A percentile compares a stretch with the other conserved stretches of the same genome.
Conservation (phyloP, 2,888 invertebrate genomes). For the Lithophane ornitopus region DNA sequence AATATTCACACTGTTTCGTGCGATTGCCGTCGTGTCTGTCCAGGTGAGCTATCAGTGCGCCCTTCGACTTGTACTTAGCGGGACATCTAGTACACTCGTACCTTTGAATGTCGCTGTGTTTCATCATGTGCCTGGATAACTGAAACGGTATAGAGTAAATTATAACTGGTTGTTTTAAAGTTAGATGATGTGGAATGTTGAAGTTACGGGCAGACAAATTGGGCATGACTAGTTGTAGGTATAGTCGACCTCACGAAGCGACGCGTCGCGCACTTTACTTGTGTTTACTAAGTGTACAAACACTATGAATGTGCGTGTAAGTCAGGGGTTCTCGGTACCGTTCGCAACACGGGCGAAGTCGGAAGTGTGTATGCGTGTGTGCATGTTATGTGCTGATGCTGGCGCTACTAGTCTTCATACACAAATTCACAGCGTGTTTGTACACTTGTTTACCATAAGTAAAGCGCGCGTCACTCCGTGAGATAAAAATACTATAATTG, state of each 20-base stretch:
- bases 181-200: neutral
- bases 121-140: conserved; percentile 74
- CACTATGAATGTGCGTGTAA: no score
- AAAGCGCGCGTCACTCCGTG: no score
- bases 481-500: neutral
- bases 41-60: conserved; percentile 71
- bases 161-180: neutral
- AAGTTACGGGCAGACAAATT: neutral
- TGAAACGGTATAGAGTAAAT: conserved; percentile 53
- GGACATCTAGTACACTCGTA: conserved; percentile 80
- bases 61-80: conserved; percentile 69
- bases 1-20: conserved; percentile 82
- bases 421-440: no score
- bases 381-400: no score
- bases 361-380: no score
- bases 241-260: neutral
- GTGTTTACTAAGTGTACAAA: no score
- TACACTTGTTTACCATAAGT: no score
- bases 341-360: no score
- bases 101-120: conserved; percentile 67
- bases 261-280: no score
- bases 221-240: neutral
- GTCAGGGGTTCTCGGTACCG: no score
- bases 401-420: no score
- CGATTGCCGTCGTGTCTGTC: conserved; percentile 83